Percentiles rank a stretch among this genome's conserved stretches.
Evolutionary conservation across 2,888 invertebrate species (phyloP).

Genomic region (Amaurobius ferox): DNA sequence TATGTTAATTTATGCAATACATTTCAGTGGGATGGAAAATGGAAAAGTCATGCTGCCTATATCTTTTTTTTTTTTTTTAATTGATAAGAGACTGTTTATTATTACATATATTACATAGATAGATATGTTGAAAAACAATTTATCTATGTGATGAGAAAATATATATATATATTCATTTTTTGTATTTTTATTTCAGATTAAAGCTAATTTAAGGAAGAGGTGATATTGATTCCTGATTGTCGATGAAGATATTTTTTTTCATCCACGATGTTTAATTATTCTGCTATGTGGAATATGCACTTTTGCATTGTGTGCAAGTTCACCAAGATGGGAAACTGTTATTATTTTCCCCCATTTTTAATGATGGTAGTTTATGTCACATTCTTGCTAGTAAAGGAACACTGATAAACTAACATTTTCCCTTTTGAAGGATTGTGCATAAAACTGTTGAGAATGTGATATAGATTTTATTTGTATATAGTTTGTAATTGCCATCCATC

Average conservation of each 20-base stretch:
- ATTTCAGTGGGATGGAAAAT: too few species aligned
- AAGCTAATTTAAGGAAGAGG: background rate
- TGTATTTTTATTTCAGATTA: background rate
- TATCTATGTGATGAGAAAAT: background rate
- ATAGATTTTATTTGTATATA: too few species aligned
- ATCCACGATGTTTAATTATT: background rate
- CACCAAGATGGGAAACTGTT: background rate
- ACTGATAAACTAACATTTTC: too few species aligned
- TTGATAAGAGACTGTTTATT: background rate
- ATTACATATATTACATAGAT: background rate
- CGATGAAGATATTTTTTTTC: background rate
- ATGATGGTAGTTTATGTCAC: too few species aligned
- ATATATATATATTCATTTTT: background rate
- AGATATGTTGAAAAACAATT: background rate
- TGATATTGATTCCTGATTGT: background rate
- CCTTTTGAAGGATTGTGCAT: too few species aligned
- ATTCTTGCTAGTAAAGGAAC: too few species aligned
- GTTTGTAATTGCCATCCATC: too few species aligned
- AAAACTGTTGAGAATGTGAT: too few species aligned
- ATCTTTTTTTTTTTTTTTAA: too few species aligned
- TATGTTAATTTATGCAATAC: too few species aligned
- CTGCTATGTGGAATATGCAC: constrained; percentile 28
- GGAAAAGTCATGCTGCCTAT: too few species aligned
- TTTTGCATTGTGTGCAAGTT: constrained; percentile 28
- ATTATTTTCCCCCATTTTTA: too few species aligned